phyloP scores from a whole-genome alignment of 2,113 vertebrate species.

The Gambusia affinis region DNA sequence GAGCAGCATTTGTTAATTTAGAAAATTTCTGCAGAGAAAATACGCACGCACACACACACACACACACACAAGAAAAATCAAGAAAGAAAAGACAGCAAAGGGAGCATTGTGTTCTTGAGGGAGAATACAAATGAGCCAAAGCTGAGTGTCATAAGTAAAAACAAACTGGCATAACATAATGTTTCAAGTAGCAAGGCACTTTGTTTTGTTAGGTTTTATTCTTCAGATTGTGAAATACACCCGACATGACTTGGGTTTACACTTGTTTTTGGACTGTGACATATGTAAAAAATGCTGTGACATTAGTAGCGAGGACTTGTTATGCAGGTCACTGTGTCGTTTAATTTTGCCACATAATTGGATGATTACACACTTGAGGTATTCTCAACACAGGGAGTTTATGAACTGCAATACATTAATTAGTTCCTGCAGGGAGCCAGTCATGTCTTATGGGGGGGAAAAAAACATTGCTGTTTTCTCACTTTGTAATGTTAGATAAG shows the following conservation, averaged over 20 bases:
- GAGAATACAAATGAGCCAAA: slow-evolving; percentile 65
- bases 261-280: slow-evolving; percentile 43
- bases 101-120: slow-evolving; percentile 36
- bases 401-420: slow-evolving; percentile 67
- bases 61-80: neutral
- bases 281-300: slow-evolving; percentile 46
- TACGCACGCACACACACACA: neutral
- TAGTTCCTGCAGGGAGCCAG: slow-evolving; percentile 51
- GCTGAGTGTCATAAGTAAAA: slow-evolving; percentile 29
- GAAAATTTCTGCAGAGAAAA: slow-evolving; percentile 37
- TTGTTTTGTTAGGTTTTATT: slow-evolving; percentile 23
- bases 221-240: slow-evolving; percentile 29
- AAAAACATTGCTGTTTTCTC: slow-evolving; percentile 27
- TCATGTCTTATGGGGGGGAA: slow-evolving; percentile 26
- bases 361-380: slow-evolving; percentile 72
- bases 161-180: slow-evolving; percentile 14
- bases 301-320: slow-evolving; percentile 41
- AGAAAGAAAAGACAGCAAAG: slow-evolving; percentile 42
- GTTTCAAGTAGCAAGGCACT: slow-evolving; percentile 26
- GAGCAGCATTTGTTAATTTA: slow-evolving; percentile 66
- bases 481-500: slow-evolving; percentile 26
- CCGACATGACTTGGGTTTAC: slow-evolving; percentile 16
- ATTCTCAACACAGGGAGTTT: slow-evolving; percentile 58
- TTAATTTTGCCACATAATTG: slow-evolving; percentile 67
- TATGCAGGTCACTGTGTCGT: slow-evolving; percentile 62